Evolutionary conservation across 64 coral and sea anemone genomes (phyloP), one percentile per base, ranked within the genome.

Genomic region (Pachyseris speciosa): DNA sequence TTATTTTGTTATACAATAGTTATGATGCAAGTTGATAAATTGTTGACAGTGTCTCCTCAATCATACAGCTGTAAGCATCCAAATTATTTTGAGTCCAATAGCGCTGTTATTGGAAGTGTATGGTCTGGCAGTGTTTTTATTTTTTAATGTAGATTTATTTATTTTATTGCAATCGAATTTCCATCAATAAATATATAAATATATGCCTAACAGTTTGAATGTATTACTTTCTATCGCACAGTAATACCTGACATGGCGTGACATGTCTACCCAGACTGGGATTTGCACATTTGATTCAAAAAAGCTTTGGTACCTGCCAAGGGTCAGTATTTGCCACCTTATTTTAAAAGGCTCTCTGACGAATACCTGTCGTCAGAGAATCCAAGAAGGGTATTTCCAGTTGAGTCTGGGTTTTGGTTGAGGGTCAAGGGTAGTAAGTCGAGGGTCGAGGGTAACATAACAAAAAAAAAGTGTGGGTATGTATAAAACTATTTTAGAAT

Each of bases 191-290:
- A 48, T 48, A 48, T 55, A 65, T 26, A 26, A 65, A 29, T 65
- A 65, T 65, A 25, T 29, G 61, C 9, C 26, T 22, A 32, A 26
- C 22, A 28, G 61, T n/a, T n/a, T 26, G 20, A 65, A 26, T 65
- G 26, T 48, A 65, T 67, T 67, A 29, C 64, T 67, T 33, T 67
- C 24, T 67, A 67, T 22, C 13, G 29, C 28, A 80, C 76, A 80
- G 48, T 80, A 80, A 44, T 80, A 80, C 55, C 36, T 80, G 9
- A 80, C 51, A 34, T 80, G 76, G 76, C 49, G 51, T 16, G 76
- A 80, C 76, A 80, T 80, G 76, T 80, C 51, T 33, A 80, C 76
- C 48, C 76, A 80, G 33, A 57, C 33, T 9, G 76, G 76, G 5
- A 80, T 80, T 32, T 2, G 8, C n/a, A 20, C 16, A 17, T 52